These are phyloP conservation scores for Cinara cedri DNA, from an alignment of 2,888 invertebrate genomes.

Conservation along the genomic window DNA sequence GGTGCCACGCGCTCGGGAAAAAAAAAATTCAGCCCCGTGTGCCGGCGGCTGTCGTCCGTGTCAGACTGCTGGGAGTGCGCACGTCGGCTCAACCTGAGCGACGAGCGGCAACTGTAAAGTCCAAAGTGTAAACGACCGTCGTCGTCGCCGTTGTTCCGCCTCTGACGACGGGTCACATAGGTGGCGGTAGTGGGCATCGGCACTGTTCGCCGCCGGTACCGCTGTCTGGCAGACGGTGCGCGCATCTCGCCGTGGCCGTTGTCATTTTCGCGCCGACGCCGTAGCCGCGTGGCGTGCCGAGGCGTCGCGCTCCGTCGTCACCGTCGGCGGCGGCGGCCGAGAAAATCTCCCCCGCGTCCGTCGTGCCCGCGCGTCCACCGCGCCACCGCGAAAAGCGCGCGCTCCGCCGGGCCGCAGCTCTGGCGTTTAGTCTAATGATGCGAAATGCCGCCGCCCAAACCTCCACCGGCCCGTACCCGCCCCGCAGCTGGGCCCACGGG, in stretches of 20 bases:
- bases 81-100: too few relatives aligned
- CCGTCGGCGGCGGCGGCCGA: slow-evolving; percentile 20
- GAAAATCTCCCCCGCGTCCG: not conserved
- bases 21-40: too few relatives aligned
- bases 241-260: too few relatives aligned
- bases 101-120: too few relatives aligned
- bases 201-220: not conserved
- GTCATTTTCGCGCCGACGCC: too few relatives aligned
- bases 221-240: not conserved
- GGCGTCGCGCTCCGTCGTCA: slow-evolving; percentile 21
- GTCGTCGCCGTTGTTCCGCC: not conserved
- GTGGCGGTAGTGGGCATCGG: not conserved
- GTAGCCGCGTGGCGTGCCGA: slow-evolving; percentile 4
- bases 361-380: not conserved
- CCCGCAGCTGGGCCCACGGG: not conserved
- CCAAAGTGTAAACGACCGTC: not conserved
- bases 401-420: slow-evolving; percentile 36
- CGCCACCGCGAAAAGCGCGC: slow-evolving; percentile 8
- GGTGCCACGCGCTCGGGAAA: not conserved
- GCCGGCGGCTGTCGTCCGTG: too few relatives aligned
- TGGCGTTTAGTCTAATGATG: slow-evolving; percentile 56
- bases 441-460: slow-evolving; percentile 40
- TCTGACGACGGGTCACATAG: not conserved
- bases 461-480: not conserved
- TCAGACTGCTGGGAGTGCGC: too few relatives aligned